Conservation (phyloP, 2,797 vertebrate species). For the Thamnophis elegans region DNA sequence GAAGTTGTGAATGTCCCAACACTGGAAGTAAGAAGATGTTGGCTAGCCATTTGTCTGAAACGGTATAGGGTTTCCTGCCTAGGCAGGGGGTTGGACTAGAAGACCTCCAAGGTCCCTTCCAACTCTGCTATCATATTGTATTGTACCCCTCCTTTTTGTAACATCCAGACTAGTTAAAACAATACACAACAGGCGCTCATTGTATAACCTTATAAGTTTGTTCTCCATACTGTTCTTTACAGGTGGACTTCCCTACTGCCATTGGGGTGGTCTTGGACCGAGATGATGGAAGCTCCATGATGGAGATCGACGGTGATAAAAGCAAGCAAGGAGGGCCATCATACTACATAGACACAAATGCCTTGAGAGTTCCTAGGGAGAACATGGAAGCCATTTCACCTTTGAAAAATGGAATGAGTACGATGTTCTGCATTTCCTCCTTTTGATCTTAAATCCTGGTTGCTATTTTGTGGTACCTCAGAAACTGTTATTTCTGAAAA, state of each 20-base stretch:
- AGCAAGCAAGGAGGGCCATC: conserved; percentile 90
- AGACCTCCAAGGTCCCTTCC: too few relatives aligned
- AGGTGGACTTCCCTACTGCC: conserved; percentile 99
- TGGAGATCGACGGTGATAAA: conserved; percentile 97
- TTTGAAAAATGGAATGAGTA: conserved; percentile 99
- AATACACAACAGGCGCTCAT: background rate
- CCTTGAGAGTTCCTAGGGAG: conserved; percentile 92
- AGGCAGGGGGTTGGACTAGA: too few relatives aligned
- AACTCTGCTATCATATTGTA: too few relatives aligned
- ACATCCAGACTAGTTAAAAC: background rate
- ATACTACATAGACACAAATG: conserved; percentile 97
- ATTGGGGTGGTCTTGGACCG: conserved; percentile 93
- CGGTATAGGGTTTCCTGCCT: too few relatives aligned
- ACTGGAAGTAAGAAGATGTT: too few relatives aligned
- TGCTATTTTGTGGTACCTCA: background rate
- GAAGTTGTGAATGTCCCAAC: too few relatives aligned
- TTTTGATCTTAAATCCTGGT: background rate
- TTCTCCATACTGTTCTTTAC: conserved; percentile 38
- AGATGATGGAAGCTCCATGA: conserved; percentile 92
- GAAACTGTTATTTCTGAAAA: background rate
- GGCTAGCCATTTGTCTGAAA: too few relatives aligned
- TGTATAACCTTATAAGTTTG: background rate
- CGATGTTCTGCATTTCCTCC: conserved; percentile 55
- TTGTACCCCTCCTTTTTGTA: background rate
- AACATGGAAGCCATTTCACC: conserved; percentile 98